Evolutionary conservation across 2,888 invertebrate species (phyloP).

Genomic region (Rotaria socialis): DNA sequence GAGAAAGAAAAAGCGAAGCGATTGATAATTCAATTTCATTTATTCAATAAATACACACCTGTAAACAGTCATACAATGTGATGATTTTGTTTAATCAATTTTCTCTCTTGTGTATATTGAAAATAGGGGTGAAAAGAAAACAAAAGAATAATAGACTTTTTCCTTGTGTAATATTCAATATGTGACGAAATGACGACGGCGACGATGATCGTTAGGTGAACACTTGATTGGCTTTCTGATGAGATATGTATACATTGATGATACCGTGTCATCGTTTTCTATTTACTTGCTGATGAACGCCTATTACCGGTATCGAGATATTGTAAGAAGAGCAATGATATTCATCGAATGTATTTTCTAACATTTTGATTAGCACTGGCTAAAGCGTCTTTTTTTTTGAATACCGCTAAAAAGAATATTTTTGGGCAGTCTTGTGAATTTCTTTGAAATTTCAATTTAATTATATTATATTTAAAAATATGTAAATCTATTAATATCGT

Average conservation of each 20-base stretch:
- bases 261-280: neutral
- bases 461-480: neutral
- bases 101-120: neutral
- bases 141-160: neutral
- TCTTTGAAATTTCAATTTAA: too few relatives aligned
- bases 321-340: neutral
- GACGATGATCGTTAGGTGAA: neutral
- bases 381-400: too few relatives aligned
- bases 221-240: neutral
- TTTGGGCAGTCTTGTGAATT: too few relatives aligned
- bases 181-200: neutral
- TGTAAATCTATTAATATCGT: neutral
- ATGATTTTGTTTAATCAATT: conserved; percentile 15
- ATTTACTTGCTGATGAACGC: neutral
- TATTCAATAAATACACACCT: conserved; percentile 8
- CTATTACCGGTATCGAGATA: neutral
- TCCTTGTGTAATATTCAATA: neutral
- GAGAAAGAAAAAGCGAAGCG: neutral
- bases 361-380: too few relatives aligned
- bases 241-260: neutral
- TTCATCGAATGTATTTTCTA: too few relatives aligned
- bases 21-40: conserved; percentile 26
- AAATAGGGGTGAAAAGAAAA: neutral
- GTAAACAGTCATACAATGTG: neutral
- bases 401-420: too few relatives aligned